Conservation (phyloP, 2,797 vertebrate genomes). For the Muraenolepis orangiensis region DNA sequence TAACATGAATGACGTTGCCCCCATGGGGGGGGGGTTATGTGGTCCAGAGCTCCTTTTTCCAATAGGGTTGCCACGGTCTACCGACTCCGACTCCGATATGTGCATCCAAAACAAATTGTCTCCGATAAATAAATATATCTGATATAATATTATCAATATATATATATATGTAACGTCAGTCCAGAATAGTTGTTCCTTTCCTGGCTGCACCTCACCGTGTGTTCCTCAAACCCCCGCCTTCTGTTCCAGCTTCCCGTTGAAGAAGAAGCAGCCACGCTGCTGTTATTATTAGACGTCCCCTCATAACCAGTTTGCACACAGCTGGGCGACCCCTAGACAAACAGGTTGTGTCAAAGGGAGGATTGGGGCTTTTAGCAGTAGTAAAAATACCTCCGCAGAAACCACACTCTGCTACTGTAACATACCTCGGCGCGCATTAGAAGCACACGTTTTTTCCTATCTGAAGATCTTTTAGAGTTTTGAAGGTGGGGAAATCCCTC, state of each 20-base stretch:
- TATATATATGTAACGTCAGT: no score
- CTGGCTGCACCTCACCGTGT: neutral
- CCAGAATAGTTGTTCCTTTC: neutral
- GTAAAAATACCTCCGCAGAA: neutral
- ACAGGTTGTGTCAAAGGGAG: constrained; percentile 20
- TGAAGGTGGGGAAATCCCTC: neutral
- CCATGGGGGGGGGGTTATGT: constrained; percentile 38
- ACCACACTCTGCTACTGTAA: neutral
- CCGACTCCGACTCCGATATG: neutral
- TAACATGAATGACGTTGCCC: constrained; percentile 36
- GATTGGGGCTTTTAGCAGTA: constrained; percentile 4
- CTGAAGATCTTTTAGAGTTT: neutral
- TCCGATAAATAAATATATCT: neutral
- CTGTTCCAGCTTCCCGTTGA: constrained; percentile 38
- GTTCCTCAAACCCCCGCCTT: neutral
- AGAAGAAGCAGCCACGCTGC: constrained; percentile 30
- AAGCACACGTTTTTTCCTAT: neutral
- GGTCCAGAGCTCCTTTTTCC: constrained; percentile 15
- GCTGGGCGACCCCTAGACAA: constrained; percentile 8
- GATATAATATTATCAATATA: no score
- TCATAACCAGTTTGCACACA: neutral
- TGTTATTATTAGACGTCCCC: constrained; percentile 43
- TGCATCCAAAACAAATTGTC: neutral
- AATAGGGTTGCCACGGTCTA: neutral
- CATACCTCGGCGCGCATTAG: neutral